phyloP scores from a whole-genome alignment of 1,140 invertebrate species.

The Sesamia nonagrioides region DNA sequence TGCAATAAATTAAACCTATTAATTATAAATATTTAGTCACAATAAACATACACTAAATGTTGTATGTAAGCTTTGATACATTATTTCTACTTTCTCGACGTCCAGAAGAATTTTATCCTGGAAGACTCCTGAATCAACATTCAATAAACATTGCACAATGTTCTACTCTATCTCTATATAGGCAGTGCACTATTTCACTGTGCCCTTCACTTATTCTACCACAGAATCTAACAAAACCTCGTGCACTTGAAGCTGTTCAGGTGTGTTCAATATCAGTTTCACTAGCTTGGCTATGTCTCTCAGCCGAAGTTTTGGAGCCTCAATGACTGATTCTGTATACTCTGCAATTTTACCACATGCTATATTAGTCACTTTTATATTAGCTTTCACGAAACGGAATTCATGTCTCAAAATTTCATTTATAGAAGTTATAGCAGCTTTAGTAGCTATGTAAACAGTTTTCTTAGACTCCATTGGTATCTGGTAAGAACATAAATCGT shows the following conservation, averaged over 20 bases:
- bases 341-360: slow-evolving; percentile 50
- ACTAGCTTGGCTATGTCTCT: slow-evolving; percentile 55
- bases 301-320: not conserved
- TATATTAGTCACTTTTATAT: slow-evolving; percentile 59
- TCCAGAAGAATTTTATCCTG: too few relatives aligned
- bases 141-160: not conserved
- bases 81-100: too few relatives aligned
- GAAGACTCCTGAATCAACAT: too few relatives aligned
- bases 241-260: slow-evolving; percentile 58
- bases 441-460: slow-evolving; percentile 52
- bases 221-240: slow-evolving; percentile 51
- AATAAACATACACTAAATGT: too few relatives aligned
- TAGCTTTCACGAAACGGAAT: slow-evolving; percentile 56
- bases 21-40: too few relatives aligned
- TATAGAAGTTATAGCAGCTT: slow-evolving; percentile 50
- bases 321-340: not conserved
- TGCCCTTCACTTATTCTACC: slow-evolving; percentile 20
- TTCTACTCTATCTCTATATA: not conserved
- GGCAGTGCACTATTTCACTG: not conserved
- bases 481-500: slow-evolving; percentile 48
- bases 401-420: slow-evolving; percentile 61
- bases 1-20: too few relatives aligned
- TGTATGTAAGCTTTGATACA: too few relatives aligned
- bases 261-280: slow-evolving; percentile 54
- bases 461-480: slow-evolving; percentile 48